Percentiles rank a stretch among this genome's conserved stretches.
Conservation (phyloP, 2,113 vertebrate genomes). For the Murina feae region DNA sequence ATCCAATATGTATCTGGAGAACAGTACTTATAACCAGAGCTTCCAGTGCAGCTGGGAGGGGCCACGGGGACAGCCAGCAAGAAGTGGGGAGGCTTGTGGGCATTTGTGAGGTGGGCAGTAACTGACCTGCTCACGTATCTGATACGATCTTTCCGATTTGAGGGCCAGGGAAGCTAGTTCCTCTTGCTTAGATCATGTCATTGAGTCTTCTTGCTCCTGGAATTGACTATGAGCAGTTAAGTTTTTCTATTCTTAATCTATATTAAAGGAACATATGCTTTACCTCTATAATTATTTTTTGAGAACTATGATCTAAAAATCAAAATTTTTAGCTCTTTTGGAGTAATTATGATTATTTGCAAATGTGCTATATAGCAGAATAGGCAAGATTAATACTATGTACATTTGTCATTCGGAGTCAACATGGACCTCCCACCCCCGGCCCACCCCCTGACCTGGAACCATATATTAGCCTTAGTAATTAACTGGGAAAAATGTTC, state of each 20-base stretch:
- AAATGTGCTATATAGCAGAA: background rate
- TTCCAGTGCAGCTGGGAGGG: background rate
- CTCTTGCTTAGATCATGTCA: background rate
- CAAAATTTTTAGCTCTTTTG: background rate
- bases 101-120: background rate
- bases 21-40: background rate
- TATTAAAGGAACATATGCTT: background rate
- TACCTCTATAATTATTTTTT: background rate
- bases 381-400: background rate
- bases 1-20: background rate
- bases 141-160: background rate
- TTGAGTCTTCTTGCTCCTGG: background rate
- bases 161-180: background rate
- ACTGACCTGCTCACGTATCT: background rate
- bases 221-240: background rate
- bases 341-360: conserved; percentile 24
- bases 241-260: background rate
- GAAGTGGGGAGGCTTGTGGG: background rate
- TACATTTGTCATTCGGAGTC: background rate
- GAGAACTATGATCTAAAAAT: background rate
- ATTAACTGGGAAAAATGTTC: background rate
- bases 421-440: background rate
- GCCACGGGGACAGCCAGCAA: background rate
- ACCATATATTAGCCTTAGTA: background rate
- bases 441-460: background rate